Percentiles rank a stretch among this genome's conserved stretches.
Evolutionary conservation across 1,140 invertebrate genomes (phyloP).

Genomic region (Tribolium madens): DNA sequence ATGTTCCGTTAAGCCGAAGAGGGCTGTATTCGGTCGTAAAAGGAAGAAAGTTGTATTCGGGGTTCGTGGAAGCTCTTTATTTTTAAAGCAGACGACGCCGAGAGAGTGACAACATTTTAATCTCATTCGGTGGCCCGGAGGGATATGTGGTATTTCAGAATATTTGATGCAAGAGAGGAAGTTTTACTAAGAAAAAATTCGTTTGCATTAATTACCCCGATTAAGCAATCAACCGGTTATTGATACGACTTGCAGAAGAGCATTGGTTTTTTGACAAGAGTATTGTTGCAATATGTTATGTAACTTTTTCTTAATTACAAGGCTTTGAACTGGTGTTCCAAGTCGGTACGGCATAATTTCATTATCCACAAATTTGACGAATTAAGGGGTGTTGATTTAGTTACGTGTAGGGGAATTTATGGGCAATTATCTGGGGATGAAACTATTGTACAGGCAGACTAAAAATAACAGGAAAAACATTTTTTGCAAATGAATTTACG

Average conservation of each 20-base stretch:
- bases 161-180: neutral
- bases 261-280: neutral
- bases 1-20: neutral
- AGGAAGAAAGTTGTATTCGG: slow-evolving; percentile 13
- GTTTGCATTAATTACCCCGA: too few relatives aligned
- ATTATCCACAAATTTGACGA: neutral
- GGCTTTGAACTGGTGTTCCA: too few relatives aligned
- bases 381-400: neutral
- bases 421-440: neutral
- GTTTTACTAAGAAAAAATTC: too few relatives aligned
- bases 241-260: neutral
- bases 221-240: neutral
- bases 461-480: neutral
- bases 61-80: slow-evolving; percentile 26
- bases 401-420: neutral
- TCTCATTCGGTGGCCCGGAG: neutral
- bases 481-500: too few relatives aligned
- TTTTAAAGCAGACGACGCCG: slow-evolving; percentile 29
- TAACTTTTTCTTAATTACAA: too few relatives aligned
- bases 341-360: neutral
- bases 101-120: slow-evolving; percentile 20
- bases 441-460: neutral
- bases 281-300: neutral
- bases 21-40: slow-evolving; percentile 8
- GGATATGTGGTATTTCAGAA: neutral